Conservation (phyloP, 2,888 invertebrate species). For the Hirtodrosophila alboralis region DNA sequence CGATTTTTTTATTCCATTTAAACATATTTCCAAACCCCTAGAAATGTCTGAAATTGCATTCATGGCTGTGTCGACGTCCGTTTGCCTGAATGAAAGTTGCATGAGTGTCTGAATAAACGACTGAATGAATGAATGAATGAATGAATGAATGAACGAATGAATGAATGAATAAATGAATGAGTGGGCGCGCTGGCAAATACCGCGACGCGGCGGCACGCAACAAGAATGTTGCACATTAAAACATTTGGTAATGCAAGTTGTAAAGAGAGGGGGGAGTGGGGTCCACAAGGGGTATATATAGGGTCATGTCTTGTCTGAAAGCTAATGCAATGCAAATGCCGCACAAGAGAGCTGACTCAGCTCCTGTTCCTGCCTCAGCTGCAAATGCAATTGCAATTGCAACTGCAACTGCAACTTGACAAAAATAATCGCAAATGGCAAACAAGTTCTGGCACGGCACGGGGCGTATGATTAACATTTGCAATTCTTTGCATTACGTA, state of each 20-base stretch:
- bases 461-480: slow-evolving; percentile 72
- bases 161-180: slow-evolving; percentile 20
- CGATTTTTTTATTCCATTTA: slow-evolving; percentile 63
- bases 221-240: slow-evolving; percentile 77
- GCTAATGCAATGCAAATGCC: slow-evolving; percentile 62
- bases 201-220: slow-evolving; percentile 27
- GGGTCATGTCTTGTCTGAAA: slow-evolving; percentile 5
- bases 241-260: slow-evolving; percentile 48
- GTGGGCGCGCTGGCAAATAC: slow-evolving; percentile 13
- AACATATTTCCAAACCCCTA: slow-evolving; percentile 31
- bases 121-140: slow-evolving; percentile 69
- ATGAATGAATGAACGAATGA: slow-evolving; percentile 23
- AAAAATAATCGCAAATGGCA: slow-evolving; percentile 55
- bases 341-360: too few species aligned
- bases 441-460: slow-evolving; percentile 36
- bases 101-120: slow-evolving; percentile 64
- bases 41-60: slow-evolving; percentile 49
- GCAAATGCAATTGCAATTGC: slow-evolving; percentile 9
- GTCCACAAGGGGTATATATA: too few species aligned
- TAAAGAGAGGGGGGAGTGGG: neutral
- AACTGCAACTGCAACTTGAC: slow-evolving; percentile 42
- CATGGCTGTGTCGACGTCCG: slow-evolving; percentile 37
- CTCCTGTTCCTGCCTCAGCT: too few species aligned
- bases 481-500: slow-evolving; percentile 70
- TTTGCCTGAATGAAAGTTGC: slow-evolving; percentile 77